phyloP scores from a whole-genome alignment of 1,140 invertebrate species.

The Mercenaria mercenaria region DNA sequence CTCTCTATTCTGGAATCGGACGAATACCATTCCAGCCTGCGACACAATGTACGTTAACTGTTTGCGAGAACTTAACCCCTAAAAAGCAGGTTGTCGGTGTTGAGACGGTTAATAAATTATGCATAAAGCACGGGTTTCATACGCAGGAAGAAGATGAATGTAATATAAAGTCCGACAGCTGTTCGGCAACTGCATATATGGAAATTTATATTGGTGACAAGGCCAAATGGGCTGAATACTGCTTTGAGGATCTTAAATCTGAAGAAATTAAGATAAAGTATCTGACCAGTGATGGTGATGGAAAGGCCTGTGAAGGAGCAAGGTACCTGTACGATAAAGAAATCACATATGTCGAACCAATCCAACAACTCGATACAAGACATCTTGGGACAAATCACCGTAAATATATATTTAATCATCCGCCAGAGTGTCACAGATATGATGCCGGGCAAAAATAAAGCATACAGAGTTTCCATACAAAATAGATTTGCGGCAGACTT shows the following conservation, averaged over 20 bases:
- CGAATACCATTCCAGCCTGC: neutral
- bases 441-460: neutral
- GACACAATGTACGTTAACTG: neutral
- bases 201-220: neutral
- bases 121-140: neutral
- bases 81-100: neutral
- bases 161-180: neutral
- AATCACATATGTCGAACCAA: neutral
- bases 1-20: neutral
- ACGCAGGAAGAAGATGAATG: neutral
- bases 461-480: neutral
- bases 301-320: neutral
- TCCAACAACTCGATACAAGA: too few relatives aligned
- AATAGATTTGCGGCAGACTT: neutral
- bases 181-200: neutral
- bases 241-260: neutral
- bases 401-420: neutral
- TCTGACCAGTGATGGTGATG: neutral
- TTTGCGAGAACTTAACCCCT: neutral
- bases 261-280: neutral
- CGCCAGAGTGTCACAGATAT: neutral
- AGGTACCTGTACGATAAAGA: neutral
- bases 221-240: neutral
- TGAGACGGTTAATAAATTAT: neutral
- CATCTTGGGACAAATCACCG: neutral